Evolutionary conservation across 2,113 vertebrate species (phyloP).

Genomic region (Syngnathus typhle): DNA sequence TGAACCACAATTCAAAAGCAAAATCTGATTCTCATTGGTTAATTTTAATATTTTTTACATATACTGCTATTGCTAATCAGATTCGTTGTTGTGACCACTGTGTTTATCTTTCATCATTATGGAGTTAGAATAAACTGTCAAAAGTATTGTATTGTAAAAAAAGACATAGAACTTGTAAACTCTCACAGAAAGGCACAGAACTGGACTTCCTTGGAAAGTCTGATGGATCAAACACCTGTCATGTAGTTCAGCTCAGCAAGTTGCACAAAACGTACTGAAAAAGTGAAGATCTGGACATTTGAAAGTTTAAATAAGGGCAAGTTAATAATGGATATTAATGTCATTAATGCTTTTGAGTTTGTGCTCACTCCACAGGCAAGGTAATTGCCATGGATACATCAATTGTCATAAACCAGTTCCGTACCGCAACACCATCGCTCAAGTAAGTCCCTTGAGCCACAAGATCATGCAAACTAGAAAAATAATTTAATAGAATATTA

Average conservation of each 20-base stretch:
- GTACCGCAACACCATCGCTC: slow-evolving; percentile 47
- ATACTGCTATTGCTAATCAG: too few relatives aligned
- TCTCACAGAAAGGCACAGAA: background rate
- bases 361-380: slow-evolving; percentile 58
- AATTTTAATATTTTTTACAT: too few relatives aligned
- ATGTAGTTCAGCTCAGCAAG: background rate
- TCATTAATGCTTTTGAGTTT: background rate
- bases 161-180: too few relatives aligned
- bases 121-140: too few relatives aligned
- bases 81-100: too few relatives aligned
- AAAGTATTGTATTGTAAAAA: too few relatives aligned
- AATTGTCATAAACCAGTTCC: slow-evolving; percentile 73
- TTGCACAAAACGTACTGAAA: background rate
- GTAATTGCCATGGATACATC: slow-evolving; percentile 71
- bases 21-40: too few relatives aligned
- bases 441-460: slow-evolving; percentile 26
- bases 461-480: background rate
- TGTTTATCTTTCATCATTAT: too few relatives aligned
- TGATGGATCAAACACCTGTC: background rate
- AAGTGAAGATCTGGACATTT: background rate
- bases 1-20: too few relatives aligned
- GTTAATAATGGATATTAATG: background rate
- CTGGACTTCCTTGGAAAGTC: background rate
- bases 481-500: background rate
- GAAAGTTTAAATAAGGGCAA: background rate